Evolutionary conservation across 2,797 vertebrate genomes (phyloP).

Genomic region (Anabacerthia variegaticeps): DNA sequence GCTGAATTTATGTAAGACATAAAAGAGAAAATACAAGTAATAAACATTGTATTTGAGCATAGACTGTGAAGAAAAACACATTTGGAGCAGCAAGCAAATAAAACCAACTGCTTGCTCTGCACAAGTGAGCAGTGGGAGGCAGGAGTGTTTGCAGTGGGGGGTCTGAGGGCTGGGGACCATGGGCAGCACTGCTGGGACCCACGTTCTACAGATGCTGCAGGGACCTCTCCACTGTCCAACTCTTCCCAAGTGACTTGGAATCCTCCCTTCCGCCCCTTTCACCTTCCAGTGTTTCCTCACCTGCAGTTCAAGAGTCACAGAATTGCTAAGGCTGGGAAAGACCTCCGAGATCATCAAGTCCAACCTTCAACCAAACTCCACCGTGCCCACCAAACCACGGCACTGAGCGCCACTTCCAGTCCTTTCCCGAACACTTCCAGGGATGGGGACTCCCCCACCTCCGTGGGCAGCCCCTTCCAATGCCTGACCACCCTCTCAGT

Average conservation of each 20-base stretch:
- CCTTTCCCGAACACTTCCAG: not conserved
- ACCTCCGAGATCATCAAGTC: not conserved
- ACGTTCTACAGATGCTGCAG: not conserved
- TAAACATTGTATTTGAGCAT: not conserved
- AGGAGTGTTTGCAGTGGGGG: not conserved
- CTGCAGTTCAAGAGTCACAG: not conserved
- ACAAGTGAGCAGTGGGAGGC: not conserved
- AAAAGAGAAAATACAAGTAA: conserved; percentile 47
- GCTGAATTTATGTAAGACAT: conserved; percentile 13
- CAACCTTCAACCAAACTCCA: no score
- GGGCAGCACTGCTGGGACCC: not conserved
- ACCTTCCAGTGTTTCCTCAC: not conserved
- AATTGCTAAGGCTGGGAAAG: not conserved
- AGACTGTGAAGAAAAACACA: conserved; percentile 1
- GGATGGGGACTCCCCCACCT: not conserved
- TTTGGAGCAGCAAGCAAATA: conserved; percentile 10
- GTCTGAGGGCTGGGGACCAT: not conserved
- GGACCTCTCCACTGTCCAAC: rapidly evolving
- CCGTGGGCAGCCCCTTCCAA: not conserved
- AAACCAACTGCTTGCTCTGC: not conserved
- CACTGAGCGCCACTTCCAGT: not conserved
- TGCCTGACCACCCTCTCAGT: not conserved
- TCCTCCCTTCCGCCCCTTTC: not conserved
- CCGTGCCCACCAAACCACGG: no score
- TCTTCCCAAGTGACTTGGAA: not conserved